Evolutionary conservation across 1,140 invertebrate species (phyloP).

Genomic region (Drosophila ogumai): DNA sequence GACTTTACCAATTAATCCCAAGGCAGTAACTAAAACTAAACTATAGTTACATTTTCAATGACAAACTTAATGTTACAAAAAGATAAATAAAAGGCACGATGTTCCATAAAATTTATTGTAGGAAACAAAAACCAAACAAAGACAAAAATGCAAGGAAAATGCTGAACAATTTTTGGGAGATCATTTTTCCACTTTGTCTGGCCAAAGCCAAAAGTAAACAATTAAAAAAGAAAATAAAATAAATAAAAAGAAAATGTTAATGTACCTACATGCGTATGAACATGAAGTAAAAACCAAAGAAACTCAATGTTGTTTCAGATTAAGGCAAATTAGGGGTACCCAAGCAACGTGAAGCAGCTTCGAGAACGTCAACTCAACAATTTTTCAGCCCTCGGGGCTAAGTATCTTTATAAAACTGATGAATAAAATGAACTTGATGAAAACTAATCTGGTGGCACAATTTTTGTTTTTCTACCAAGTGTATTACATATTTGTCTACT

Average conservation of each 20-base stretch:
- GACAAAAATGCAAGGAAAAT: constrained; percentile 72
- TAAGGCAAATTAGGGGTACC: constrained; percentile 73
- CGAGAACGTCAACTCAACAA: constrained; percentile 58
- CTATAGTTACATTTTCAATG: constrained; percentile 66
- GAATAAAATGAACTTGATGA: constrained; percentile 55
- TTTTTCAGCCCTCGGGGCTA: constrained; percentile 60
- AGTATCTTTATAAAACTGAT: constrained; percentile 61
- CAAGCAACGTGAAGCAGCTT: constrained; percentile 73
- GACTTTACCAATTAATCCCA: constrained; percentile 28
- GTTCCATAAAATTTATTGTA: constrained; percentile 76
- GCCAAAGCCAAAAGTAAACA: constrained; percentile 71
- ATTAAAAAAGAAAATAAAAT: neutral
- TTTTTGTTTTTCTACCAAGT: constrained; percentile 82
- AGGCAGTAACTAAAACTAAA: constrained; percentile 37
- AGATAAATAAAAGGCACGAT: constrained; percentile 67
- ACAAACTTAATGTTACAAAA: constrained; percentile 59
- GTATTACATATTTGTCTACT: constrained; percentile 78
- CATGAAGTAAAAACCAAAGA: constrained; percentile 63
- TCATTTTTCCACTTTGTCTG: constrained; percentile 74
- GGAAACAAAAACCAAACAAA: constrained; percentile 50
- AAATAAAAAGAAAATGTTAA: constrained; percentile 41
- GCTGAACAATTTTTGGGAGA: constrained; percentile 73
- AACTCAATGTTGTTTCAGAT: constrained; percentile 73
- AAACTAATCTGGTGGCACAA: constrained; percentile 80
- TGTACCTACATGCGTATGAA: constrained; percentile 68